phyloP scores from a whole-genome alignment of 2,797 vertebrate species.

The Silurus aristotelis region DNA sequence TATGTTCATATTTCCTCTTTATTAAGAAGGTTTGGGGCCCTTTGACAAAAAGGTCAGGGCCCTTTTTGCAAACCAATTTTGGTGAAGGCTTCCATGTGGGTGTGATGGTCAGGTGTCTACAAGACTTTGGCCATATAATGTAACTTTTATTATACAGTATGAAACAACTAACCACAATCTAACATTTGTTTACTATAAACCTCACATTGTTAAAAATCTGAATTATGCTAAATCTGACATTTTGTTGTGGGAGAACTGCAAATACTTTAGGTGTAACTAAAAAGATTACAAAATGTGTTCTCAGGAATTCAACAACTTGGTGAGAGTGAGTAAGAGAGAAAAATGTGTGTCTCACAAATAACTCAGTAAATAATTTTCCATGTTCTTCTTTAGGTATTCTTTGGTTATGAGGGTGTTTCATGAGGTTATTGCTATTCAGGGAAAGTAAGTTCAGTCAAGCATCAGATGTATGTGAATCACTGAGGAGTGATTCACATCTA shows the following conservation, averaged over 20 bases:
- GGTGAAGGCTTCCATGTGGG: background rate
- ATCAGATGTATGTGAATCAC: constrained; percentile 41
- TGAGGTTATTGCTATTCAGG: constrained; percentile 35
- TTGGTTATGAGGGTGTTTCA: constrained; percentile 3
- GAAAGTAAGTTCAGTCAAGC: constrained; percentile 29
- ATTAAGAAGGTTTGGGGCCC: background rate
- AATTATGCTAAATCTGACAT: background rate
- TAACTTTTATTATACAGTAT: background rate
- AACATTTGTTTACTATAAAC: background rate
- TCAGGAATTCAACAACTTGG: constrained; percentile 4
- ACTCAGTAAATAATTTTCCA: background rate
- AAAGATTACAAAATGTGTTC: background rate
- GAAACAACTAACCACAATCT: background rate
- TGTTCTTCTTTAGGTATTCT: constrained; percentile 17
- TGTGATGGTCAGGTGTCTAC: background rate
- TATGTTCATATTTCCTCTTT: background rate
- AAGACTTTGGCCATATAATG: background rate
- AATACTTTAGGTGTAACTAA: background rate
- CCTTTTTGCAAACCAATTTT: background rate
- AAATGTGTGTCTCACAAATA: background rate
- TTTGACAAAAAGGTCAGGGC: background rate
- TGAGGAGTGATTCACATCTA: background rate
- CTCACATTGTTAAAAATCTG: background rate
- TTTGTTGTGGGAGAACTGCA: background rate
- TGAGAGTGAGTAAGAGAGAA: background rate